Conservation (phyloP, 1,140 invertebrate genomes). For the Rhizoglyphus robini region DNA sequence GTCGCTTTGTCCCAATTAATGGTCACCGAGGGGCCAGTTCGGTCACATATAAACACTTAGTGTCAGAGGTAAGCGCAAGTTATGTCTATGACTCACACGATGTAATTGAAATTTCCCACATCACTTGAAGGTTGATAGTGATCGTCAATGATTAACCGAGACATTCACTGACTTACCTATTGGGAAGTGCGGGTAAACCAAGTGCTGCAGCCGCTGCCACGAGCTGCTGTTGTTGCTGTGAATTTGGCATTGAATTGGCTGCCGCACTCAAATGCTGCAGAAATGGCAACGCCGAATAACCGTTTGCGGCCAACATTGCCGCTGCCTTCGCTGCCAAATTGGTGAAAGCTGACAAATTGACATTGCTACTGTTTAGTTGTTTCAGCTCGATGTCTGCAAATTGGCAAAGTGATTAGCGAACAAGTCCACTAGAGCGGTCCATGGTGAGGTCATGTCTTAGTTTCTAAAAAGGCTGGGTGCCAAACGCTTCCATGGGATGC, state of each 20-base stretch:
- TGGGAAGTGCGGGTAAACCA: constrained; percentile 18
- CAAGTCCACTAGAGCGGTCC: no score
- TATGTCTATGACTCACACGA: not conserved
- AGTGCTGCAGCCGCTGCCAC: constrained; percentile 23
- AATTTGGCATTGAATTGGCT: not conserved
- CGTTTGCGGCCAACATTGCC: constrained; percentile 23
- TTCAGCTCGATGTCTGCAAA: constrained; percentile 20
- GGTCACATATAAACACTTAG: constrained; percentile 7
- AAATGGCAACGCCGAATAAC: constrained; percentile 23
- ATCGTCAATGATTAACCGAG: not conserved
- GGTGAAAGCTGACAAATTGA: no score
- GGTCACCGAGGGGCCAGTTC: no score
- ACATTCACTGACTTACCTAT: constrained; percentile 6
- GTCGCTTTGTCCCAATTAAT: no score
- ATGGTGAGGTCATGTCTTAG: no score
- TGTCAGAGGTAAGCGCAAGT: not conserved
- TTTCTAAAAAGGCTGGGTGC: no score
- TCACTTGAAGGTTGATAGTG: not conserved
- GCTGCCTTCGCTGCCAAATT: not conserved
- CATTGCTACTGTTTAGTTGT: constrained; percentile 15
- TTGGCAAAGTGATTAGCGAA: not conserved
- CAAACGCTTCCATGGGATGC: no score
- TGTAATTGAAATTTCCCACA: constrained; percentile 10
- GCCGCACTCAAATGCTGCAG: constrained; percentile 21
- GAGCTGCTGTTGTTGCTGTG: constrained; percentile 15